Percentiles rank a stretch among this genome's conserved stretches.
Conservation (phyloP, 2,113 vertebrate species). For the Hydropotes inermis region DNA sequence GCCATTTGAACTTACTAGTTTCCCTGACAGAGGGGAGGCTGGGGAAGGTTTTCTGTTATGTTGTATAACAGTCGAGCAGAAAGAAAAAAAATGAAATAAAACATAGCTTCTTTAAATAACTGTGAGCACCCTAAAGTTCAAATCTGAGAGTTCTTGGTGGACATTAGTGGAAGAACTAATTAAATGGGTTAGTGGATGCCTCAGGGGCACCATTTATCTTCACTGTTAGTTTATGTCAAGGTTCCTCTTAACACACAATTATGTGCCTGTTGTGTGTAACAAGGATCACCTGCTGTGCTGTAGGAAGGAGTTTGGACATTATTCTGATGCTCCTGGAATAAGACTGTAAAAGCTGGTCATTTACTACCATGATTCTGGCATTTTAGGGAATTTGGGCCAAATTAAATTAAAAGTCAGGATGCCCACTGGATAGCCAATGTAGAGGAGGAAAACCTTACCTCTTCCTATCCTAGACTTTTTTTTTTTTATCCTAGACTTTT, state of each 20-base stretch:
- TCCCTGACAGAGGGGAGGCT: not conserved
- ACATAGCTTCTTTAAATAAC: not conserved
- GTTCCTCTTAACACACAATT: not conserved
- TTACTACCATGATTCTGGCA: not conserved
- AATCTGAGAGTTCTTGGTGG: not conserved
- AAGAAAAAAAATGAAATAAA: not conserved
- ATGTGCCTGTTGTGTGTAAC: not conserved
- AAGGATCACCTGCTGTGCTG: not conserved
- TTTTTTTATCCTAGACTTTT: not conserved
- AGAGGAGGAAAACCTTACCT: not conserved
- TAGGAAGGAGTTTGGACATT: not conserved
- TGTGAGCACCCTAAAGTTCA: not conserved
- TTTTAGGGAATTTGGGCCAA: not conserved
- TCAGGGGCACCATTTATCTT: not conserved
- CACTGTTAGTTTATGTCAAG: not conserved
- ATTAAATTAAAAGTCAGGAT: not conserved
- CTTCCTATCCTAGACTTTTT: not conserved
- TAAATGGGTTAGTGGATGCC: not conserved
- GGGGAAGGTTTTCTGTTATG: not conserved
- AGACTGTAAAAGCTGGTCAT: not conserved
- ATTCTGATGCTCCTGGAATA: not conserved
- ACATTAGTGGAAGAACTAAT: not conserved
- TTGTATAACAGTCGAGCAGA: not conserved
- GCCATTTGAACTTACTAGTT: not conserved
- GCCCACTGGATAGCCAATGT: not conserved